Percentiles rank a stretch among this genome's conserved stretches.
Conservation (phyloP, 2,888 invertebrate species). For the Agrilus biguttatus region DNA sequence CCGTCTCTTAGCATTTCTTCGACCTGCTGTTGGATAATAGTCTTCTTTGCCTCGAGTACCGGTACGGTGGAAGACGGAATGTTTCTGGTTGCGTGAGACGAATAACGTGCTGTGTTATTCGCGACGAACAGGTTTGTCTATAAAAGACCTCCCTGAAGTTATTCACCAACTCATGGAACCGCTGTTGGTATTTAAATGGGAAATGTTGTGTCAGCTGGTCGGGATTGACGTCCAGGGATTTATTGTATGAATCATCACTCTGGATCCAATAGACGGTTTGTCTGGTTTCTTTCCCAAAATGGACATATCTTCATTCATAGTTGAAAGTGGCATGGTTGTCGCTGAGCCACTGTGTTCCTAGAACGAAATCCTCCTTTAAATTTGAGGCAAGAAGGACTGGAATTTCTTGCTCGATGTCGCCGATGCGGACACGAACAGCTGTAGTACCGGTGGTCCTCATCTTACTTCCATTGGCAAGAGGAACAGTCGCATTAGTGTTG, state of each 20-base stretch:
- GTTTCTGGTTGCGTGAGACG: conserved; percentile 3
- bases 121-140: background rate
- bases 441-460: background rate
- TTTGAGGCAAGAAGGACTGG: background rate
- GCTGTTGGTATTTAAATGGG: background rate
- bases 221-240: background rate
- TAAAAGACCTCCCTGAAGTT: background rate
- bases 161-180: background rate
- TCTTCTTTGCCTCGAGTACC: conserved; percentile 9
- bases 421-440: background rate
- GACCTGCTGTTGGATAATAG: conserved; percentile 8
- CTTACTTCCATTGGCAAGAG: background rate
- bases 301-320: background rate
- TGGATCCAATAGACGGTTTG: background rate
- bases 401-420: background rate
- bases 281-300: background rate
- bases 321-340: conserved; percentile 1
- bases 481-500: background rate
- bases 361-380: background rate
- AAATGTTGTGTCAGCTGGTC: background rate
- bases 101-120: background rate
- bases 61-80: conserved; percentile 11
- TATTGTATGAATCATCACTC: too few species aligned
- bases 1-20: conserved; percentile 11
- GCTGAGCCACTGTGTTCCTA: background rate